Base-by-base conservation (phyloP, 2,888 invertebrate species). In the Rutpela maculata region DNA sequence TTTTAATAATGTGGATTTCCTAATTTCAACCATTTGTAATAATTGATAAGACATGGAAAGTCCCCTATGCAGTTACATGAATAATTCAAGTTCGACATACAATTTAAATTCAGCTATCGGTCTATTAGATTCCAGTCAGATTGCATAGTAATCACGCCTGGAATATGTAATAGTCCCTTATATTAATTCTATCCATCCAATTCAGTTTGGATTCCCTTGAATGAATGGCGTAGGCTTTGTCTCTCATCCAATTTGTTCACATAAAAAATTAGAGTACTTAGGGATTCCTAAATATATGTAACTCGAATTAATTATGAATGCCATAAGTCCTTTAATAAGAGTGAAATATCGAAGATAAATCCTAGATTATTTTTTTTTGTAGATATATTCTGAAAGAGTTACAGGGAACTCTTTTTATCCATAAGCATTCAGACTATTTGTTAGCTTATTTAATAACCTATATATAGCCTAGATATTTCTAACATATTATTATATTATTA, bases 71-170 rank as follows among this genome's bases (percentile, higher is more conserved):
- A 43, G 43, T n/a, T n/a, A n/a, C 15, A 62, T 62, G 15, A 22
- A 62, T 62, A 31, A 62, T 62, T 22, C 31, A 62, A 62, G 26
- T 62, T 62, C 62, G 50, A n/a, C 11, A 11, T 22, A 60, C 11
- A 60, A 31, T 62, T 22, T 62, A 31, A 62, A 62, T 62, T 62
- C 62, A n/a, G 26, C 26, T 1, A 31, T 31, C 9, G 4, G 9
- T 35, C 26, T n/a, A 31, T 62, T 62, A 62, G 15, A 62, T 31
- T 62, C 62, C 35, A 62, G 62, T 62, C 26, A 31, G 31, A 62
- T 9, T 17, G 62, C 31, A 10, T 31, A 31, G n/a, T 31, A 62
- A 62, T 31, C 31, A 50, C 43, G 50, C 12, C 15, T 50, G 12
- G 50, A 50, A 43, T 43, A 12, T 43, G 43, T 15, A 12, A 43